phyloP scores from a whole-genome alignment of 2,888 invertebrate genomes.

The Archaeoteleia sp. region DNA sequence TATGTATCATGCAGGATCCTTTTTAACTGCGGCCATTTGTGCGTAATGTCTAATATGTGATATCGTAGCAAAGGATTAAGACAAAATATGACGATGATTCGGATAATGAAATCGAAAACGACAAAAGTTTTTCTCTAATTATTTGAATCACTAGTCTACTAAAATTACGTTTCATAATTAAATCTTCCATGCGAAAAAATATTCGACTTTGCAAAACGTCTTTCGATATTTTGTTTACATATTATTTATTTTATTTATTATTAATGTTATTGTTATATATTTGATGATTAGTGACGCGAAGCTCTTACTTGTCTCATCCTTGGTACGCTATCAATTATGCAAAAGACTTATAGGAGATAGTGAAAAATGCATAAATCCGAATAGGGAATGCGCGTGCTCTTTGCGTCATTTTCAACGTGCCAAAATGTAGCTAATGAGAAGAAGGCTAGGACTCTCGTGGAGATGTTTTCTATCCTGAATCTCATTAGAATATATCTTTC shows the following conservation, averaged over 20 bases:
- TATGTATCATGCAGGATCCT: constrained; percentile 5
- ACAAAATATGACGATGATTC: no score
- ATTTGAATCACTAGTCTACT: no score
- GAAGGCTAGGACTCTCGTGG: constrained; percentile 5
- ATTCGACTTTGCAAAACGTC: no score
- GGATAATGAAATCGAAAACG: no score
- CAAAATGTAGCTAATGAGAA: constrained; percentile 68
- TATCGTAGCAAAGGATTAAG: constrained; percentile 38
- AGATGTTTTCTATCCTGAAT: background rate
- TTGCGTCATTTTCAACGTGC: constrained; percentile 63
- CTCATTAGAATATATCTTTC: constrained; percentile 18
- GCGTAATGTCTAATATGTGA: constrained; percentile 30
- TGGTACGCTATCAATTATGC: constrained; percentile 29
- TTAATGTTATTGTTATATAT: constrained; percentile 20
- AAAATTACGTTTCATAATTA: no score
- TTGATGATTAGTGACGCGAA: background rate
- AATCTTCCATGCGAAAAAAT: no score
- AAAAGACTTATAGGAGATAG: constrained; percentile 37
- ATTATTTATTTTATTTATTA: constrained; percentile 7
- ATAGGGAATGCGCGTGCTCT: constrained; percentile 26
- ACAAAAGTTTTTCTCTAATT: no score
- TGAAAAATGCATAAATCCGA: constrained; percentile 18
- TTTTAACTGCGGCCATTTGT: constrained; percentile 35
- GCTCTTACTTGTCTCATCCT: constrained; percentile 32
- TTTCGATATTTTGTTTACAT: background rate